phyloP scores from a whole-genome alignment of 2,113 vertebrate species.

The Anoura caudifer region DNA sequence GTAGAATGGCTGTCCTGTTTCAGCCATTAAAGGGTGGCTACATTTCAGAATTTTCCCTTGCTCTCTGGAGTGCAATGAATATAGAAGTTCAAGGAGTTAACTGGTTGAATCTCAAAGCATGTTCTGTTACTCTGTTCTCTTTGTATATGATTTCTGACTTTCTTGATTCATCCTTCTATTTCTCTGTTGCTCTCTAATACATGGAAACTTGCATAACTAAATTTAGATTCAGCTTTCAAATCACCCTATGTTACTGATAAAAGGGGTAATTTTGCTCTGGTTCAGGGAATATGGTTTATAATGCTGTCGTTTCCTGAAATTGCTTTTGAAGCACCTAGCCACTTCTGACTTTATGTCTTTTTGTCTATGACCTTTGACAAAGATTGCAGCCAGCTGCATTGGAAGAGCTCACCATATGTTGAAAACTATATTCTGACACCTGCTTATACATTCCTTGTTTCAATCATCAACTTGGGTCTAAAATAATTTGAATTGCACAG shows the following conservation, averaged over 20 bases:
- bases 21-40: not conserved
- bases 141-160: not conserved
- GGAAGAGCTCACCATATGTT: conserved; percentile 2
- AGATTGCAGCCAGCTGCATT: not conserved
- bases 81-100: not conserved
- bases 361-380: conserved; percentile 41
- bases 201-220: not conserved
- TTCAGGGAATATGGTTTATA: not conserved
- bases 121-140: not conserved
- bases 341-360: not conserved
- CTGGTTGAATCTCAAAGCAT: not conserved
- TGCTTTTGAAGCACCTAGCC: not conserved
- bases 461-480: not conserved
- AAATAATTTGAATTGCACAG: not conserved
- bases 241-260: not conserved
- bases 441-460: not conserved
- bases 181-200: not conserved
- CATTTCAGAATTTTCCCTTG: not conserved
- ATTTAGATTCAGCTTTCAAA: not conserved
- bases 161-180: not conserved
- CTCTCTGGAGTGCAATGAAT: not conserved
- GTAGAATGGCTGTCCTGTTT: not conserved
- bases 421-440: not conserved
- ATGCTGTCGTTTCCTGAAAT: not conserved
- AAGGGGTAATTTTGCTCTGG: not conserved